phyloP scores from a whole-genome alignment of 2,888 invertebrate genomes.

The Drosophila buzzatii region DNA sequence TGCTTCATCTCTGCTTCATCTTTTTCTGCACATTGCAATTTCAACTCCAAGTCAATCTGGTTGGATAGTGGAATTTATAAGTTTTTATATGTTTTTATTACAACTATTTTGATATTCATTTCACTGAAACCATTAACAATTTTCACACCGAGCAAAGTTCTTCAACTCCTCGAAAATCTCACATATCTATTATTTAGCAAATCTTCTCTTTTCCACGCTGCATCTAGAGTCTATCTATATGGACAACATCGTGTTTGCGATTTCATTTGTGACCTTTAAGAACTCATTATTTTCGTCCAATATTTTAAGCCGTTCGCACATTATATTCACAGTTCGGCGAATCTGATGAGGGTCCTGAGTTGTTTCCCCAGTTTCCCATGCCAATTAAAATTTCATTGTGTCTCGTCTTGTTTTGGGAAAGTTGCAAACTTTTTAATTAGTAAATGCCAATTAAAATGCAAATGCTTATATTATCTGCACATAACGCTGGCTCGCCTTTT shows the following conservation, averaged over 20 bases:
- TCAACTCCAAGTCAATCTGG: background rate
- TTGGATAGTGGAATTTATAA: background rate
- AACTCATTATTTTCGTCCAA: background rate
- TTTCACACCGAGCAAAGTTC: too few relatives aligned
- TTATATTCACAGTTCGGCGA: background rate
- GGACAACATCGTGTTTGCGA: background rate
- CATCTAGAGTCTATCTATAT: background rate
- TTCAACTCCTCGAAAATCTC: too few relatives aligned
- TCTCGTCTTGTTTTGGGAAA: constrained; percentile 21
- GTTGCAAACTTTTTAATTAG: constrained; percentile 72
- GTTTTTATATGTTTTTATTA: background rate
- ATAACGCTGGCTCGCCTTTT: constrained; percentile 31
- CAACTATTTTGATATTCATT: too few relatives aligned
- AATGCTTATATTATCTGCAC: constrained; percentile 67
- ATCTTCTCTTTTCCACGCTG: background rate
- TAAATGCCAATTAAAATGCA: constrained; percentile 74
- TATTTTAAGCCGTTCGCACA: background rate
- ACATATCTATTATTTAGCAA: too few relatives aligned
- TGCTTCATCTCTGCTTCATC: background rate
- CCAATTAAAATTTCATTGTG: constrained; percentile 42
- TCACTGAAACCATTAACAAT: too few relatives aligned
- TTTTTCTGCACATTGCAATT: constrained; percentile 34
- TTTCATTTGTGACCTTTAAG: background rate
- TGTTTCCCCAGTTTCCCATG: constrained; percentile 5
- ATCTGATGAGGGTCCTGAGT: constrained; percentile 16